Base-by-base conservation (phyloP, 2,797 vertebrate species). In the Antennarius maculatus region DNA sequence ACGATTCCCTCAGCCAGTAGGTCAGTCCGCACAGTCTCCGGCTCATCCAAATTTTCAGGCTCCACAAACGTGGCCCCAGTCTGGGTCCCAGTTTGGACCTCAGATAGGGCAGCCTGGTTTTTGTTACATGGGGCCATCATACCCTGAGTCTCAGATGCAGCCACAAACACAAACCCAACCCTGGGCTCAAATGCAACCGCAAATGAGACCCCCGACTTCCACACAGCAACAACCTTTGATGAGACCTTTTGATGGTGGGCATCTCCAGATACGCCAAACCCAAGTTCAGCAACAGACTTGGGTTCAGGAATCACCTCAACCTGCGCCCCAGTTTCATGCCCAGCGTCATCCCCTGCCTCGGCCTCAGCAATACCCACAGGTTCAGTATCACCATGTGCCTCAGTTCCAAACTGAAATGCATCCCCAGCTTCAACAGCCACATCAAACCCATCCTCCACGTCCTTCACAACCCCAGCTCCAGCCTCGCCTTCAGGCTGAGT, bases 111-210 rank as follows among this genome's bases (percentile, higher is more conserved):
- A 59, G 0, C 17, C 62, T 6, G 69, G 52, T 0, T 88, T 74
- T 69, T 37, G 80, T 78, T 75, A 79, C 1, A 34, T 61, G 39
- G 81, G 61, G 1, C 76, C 47, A 15, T 63, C 75, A 5, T 80
- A 82, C 54, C 3, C 54, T 62, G 83, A 74, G 34, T 34, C 77
- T 54, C 82, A 81, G 63, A 48, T 80, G 49, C 79, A 81, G 60
- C 37, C 62, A 57, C 80, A 83, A 77, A 37, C 66, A 18, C 72
- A 83, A 77, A 37, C 66, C n/a, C 72, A 81, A 54, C 28, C 71
- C 51, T 91, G 86, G 83, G n/a, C 68, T 52, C 86, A 82, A 73
- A 66, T 77, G 28, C 86, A 84, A 63, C 27, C 69, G 3, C 82
- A 86, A 43, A 74, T 77, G 34, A 82, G 71, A 63, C 63, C 77